Evolutionary conservation across 2,797 vertebrate genomes (phyloP), one percentile per base, ranked within the genome.

Genomic region (Myotis planiceps): DNA sequence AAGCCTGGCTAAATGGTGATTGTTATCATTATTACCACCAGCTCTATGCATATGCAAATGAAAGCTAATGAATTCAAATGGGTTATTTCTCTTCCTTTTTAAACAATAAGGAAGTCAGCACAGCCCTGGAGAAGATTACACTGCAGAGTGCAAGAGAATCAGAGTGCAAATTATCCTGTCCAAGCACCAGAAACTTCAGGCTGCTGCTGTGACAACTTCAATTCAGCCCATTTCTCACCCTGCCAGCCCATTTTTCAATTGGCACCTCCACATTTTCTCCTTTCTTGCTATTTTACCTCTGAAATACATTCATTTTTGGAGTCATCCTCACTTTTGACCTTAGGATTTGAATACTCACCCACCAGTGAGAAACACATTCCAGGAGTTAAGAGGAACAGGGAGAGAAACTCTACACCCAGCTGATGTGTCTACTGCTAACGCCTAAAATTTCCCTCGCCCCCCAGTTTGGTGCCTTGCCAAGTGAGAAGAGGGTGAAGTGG

Each of bases 181-280:
- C 94, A 76, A 97, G 94, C 71, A 90, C 80, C 80, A 97, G 94
- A 82, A 96, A n/a, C 49, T 94, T 96, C 75, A 90, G 93, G 74
- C 27, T 55, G 91, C 25, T 79, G 89, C 74, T 95, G 66, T 97
- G 74, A 95, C 84, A 97, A 90, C 80, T 90, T 94, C 88, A 60
- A 90, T 51, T 75, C 95, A 91, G 32, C n/a, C 51, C 42, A 85
- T 86, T 47, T 42, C 60, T 96, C 42, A 51, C 78, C 13, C 51
- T 32, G 15, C 16, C 49, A 63, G 74, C 60, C 60, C 58, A 76
- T 65, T 93, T 95, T 93, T 66, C 76, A 95, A 75, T 0, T 6
- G 37, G 45, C 69, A 75, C 63, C 47, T 88, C 72, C 37, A 45
- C 0, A 85, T 55, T 53, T 93, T 84, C 32, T 72, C 25, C 39